Percentiles rank a stretch among this genome's conserved stretches.
Evolutionary conservation across 2,888 invertebrate species (phyloP).

Genomic region (Drosophila paranaensis): DNA sequence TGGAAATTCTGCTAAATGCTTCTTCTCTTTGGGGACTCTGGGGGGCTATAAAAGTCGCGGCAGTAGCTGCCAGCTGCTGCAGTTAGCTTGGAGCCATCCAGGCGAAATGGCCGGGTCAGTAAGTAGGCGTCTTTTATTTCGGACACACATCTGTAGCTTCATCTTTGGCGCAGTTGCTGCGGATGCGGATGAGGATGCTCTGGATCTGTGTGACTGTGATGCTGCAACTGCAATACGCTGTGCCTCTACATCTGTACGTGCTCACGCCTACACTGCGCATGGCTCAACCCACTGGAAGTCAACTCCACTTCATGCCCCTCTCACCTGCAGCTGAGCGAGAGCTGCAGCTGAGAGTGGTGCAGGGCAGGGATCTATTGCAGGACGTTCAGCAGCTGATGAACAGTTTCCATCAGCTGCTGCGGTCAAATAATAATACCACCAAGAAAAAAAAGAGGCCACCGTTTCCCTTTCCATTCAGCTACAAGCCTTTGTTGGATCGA

Average conservation of each 20-base stretch:
- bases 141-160: constrained; percentile 1
- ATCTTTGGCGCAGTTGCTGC: constrained; percentile 11
- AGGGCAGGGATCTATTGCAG: constrained; percentile 24
- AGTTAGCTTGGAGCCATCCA: constrained; percentile 32
- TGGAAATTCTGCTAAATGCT: constrained; percentile 13
- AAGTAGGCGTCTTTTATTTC: constrained; percentile 25
- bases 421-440: constrained; percentile 16
- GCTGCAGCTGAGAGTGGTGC: constrained; percentile 3
- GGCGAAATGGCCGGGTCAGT: constrained; percentile 46
- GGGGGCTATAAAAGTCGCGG: constrained; percentile 56
- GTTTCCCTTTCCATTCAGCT: constrained; percentile 21
- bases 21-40: background rate
- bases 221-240: constrained; percentile 3
- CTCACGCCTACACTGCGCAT: constrained; percentile 5
- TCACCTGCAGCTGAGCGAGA: background rate
- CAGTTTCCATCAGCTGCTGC: constrained; percentile 33
- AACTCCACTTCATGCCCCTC: background rate
- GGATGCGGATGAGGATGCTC: constrained; percentile 3
- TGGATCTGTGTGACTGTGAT: constrained; percentile 7
- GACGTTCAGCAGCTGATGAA: constrained; percentile 32
- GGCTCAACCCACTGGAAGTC: background rate
- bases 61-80: background rate
- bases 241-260: constrained; percentile 37
- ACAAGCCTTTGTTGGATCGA: constrained; percentile 44
- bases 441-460: constrained; percentile 50